Evolutionary conservation across 2,888 invertebrate species (phyloP).

Genomic region (Gymnoscelis rufifasciata): DNA sequence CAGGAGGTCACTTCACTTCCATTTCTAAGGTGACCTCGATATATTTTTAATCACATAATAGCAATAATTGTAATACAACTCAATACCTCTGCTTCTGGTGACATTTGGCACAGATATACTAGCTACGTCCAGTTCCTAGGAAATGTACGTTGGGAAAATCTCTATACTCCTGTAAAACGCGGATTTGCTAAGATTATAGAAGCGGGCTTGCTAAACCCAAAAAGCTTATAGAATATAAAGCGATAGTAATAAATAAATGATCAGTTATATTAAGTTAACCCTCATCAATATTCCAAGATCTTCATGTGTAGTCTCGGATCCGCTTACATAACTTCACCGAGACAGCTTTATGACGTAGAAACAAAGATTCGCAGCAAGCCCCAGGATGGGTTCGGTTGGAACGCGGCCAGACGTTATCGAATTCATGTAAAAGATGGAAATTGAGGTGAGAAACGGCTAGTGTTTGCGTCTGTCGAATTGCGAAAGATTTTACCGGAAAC

Average conservation of each 20-base stretch:
- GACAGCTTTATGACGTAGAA: conserved; percentile 29
- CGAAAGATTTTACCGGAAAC: not conserved
- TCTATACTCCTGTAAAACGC: too few relatives aligned
- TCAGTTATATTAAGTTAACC: not conserved
- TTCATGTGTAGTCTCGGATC: not conserved
- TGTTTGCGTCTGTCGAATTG: conserved; percentile 14
- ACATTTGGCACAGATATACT: too few relatives aligned
- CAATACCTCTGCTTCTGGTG: too few relatives aligned
- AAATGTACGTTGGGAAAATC: too few relatives aligned
- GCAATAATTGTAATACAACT: too few relatives aligned
- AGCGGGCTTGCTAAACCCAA: too few relatives aligned
- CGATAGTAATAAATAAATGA: not conserved
- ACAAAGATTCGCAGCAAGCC: conserved; percentile 31
- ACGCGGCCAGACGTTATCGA: conserved; percentile 61
- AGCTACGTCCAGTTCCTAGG: too few relatives aligned
- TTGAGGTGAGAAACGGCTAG: conserved; percentile 50
- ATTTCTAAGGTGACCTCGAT: too few relatives aligned
- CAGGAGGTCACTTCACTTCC: too few relatives aligned
- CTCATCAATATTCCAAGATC: conserved; percentile 1
- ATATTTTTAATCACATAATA: too few relatives aligned
- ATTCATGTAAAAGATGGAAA: conserved; percentile 65
- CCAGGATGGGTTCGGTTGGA: conserved; percentile 43
- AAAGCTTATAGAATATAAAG: too few relatives aligned
- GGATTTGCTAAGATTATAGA: too few relatives aligned
- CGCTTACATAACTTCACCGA: conserved; percentile 21